Evolutionary conservation across 2,888 invertebrate species (phyloP).

Genomic region (Ophonus ardosiacus): DNA sequence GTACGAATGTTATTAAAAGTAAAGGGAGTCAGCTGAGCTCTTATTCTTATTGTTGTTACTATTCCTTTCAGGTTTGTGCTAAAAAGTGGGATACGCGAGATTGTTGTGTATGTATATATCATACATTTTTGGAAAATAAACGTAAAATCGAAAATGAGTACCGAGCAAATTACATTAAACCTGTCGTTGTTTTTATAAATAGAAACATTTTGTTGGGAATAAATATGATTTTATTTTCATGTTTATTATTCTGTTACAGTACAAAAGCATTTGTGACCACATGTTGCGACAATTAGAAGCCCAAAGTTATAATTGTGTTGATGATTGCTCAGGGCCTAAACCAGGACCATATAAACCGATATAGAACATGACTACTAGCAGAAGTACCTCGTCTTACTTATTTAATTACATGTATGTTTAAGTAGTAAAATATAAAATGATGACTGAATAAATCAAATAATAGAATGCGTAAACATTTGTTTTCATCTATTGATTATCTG

Average conservation of each 20-base stretch:
- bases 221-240: background rate
- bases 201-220: background rate
- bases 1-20: too few relatives aligned
- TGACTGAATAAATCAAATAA: conserved; percentile 27
- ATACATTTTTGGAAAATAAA: too few relatives aligned
- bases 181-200: background rate
- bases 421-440: conserved; percentile 34
- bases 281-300: background rate
- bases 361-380: background rate
- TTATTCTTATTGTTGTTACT: too few relatives aligned
- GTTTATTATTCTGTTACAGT: background rate
- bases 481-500: background rate
- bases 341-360: background rate
- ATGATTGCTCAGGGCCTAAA: too few relatives aligned
- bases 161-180: too few relatives aligned
- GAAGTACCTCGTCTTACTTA: background rate
- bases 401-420: background rate
- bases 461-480: background rate
- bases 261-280: background rate
- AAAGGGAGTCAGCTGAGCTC: too few relatives aligned
- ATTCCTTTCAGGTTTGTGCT: too few relatives aligned
- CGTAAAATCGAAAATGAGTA: too few relatives aligned
- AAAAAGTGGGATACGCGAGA: too few relatives aligned
- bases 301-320: too few relatives aligned
- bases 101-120: too few relatives aligned